Base-by-base conservation (phyloP, 1,140 invertebrate genomes). In the Lepidurus couesii region DNA sequence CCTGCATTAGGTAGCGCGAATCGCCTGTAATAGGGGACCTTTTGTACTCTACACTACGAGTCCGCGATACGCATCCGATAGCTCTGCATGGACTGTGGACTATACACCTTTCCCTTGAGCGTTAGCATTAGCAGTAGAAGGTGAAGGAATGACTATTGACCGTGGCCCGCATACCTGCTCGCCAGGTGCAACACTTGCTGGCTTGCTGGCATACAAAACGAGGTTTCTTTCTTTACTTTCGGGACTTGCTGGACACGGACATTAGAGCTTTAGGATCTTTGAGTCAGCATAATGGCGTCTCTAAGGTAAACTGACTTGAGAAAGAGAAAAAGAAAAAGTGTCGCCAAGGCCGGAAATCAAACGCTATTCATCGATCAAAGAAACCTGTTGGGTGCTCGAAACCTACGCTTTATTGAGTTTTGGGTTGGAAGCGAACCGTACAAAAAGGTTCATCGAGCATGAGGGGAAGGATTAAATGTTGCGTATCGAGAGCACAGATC, bases 381-480 rank as follows among this genome's bases (percentile, higher is more conserved):
- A 21, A 21, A n/a, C 53, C 53, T 65, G 53, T 7, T 9, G 16
- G 8, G 53, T 7, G 13, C 53, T 65, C 6, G 6, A 65, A 21
- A 7, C 13, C 34, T 34, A 34, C 34, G 34, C 34, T 3, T 2
- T 34, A 34, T 65, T 65, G 53, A 21, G 13, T 65, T 65, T 65
- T 34, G 0, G 34, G 34, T 47, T 47, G 45, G 16, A 47, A 11
- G 45, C 10, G 16, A 16, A 47, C 10, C 21, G 53, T 21, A n/a
- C 53, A 21, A 47, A 11, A 21, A 16, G 9, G 4, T 65, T 13
- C 8, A 5, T 13, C 21, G 21, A 7, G 53, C 16, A 65, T 13
- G 13, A 65, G 53, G 45, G 53, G 16, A 65, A 65, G 53, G 53
- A 65, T 65, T 65, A 65, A 65, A 65, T 65, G 53, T 65, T 65